phyloP scores from a whole-genome alignment of 2,113 vertebrate species.

The Caretta caretta region DNA sequence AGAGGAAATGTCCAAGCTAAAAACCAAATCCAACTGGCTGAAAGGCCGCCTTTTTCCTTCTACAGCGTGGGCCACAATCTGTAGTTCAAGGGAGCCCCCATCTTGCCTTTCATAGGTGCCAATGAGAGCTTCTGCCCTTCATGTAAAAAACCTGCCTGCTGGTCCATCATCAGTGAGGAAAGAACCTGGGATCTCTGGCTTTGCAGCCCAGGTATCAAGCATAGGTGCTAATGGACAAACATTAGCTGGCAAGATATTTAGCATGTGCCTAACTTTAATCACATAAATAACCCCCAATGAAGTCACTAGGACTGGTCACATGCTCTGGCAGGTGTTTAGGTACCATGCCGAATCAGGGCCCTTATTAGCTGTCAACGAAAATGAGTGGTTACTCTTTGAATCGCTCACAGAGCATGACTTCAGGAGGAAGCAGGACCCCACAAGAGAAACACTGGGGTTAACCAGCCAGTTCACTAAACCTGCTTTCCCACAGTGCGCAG shows the following conservation, averaged over 20 bases:
- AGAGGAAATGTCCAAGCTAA: not conserved
- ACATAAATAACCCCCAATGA: not conserved
- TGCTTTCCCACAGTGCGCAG: not conserved
- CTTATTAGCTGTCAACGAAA: not conserved
- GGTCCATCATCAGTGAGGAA: not conserved
- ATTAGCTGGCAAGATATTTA: not conserved
- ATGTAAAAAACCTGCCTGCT: not conserved
- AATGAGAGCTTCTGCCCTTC: not conserved
- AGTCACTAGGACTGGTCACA: not conserved
- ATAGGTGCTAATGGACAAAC: not conserved
- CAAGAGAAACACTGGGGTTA: not conserved
- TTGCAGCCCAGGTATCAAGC: not conserved
- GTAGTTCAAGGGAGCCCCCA: not conserved
- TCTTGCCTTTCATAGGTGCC: not conserved
- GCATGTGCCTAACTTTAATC: not conserved
- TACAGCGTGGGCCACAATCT: rapidly evolving
- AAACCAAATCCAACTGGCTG: not conserved
- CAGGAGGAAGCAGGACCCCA: not conserved
- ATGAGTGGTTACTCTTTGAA: not conserved
- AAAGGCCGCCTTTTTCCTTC: not conserved
- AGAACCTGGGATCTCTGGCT: not conserved
- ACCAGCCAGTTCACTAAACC: not conserved
- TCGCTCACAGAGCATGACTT: not conserved
- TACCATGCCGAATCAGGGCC: not conserved
- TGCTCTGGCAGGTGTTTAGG: not conserved